phyloP scores from a whole-genome alignment of 2,797 vertebrate genomes.

The Enteromius trimaculatus region DNA sequence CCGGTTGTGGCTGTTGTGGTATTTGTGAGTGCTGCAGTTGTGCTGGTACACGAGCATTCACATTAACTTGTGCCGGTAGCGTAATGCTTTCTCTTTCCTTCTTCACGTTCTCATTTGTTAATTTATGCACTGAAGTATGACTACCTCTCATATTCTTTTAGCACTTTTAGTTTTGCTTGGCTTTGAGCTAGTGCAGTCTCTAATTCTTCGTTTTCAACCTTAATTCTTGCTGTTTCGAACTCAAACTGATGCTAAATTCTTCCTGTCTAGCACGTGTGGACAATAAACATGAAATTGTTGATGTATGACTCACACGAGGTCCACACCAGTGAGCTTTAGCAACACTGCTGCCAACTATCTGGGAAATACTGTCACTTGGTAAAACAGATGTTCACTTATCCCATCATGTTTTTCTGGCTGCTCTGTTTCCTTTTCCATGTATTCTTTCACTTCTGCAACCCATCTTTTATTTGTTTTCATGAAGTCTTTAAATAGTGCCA shows the following conservation, averaged over 20 bases:
- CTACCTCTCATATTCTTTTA: conserved; percentile 26
- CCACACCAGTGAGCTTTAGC: neutral
- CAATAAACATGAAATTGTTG: neutral
- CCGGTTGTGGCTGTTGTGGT: neutral
- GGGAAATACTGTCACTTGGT: conserved; percentile 45
- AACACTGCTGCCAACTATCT: neutral
- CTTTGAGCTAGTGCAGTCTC: conserved; percentile 25
- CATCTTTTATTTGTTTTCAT: conserved; percentile 11
- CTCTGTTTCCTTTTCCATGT: neutral
- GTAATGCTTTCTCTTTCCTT: neutral
- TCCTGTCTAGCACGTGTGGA: conserved; percentile 9
- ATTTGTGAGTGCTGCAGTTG: neutral
- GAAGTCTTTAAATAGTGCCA: neutral
- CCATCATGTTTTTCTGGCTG: conserved; percentile 12
- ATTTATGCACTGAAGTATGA: neutral
- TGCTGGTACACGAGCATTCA: neutral
- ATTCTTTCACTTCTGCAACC: conserved; percentile 24
- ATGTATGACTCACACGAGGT: neutral
- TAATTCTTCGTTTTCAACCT: conserved; percentile 16
- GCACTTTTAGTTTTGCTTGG: conserved; percentile 27
- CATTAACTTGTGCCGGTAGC: neutral
- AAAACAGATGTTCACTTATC: neutral
- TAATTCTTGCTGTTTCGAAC: conserved; percentile 23
- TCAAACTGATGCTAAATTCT: conserved; percentile 23
- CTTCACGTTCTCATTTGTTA: neutral